phyloP scores from a whole-genome alignment of 2,113 vertebrate species.

The Vombatus ursinus region DNA sequence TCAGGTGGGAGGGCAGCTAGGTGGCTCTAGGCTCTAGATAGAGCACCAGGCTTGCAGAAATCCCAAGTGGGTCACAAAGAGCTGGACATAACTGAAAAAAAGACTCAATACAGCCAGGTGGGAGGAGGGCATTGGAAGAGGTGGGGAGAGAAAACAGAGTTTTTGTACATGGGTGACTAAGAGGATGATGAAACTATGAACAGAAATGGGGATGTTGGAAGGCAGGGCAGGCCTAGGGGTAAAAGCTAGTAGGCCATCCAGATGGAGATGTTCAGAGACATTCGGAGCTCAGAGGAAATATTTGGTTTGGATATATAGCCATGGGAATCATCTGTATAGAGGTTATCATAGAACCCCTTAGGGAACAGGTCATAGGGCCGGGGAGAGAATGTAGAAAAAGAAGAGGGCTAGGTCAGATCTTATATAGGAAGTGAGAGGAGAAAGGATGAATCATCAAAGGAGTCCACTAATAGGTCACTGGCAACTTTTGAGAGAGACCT shows the following conservation, averaged over 20 bases:
- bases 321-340: too few species aligned
- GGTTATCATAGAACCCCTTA: neutral
- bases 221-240: too few species aligned
- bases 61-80: too few species aligned
- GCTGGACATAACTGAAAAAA: too few species aligned
- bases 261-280: too few species aligned
- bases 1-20: neutral
- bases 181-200: neutral
- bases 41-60: too few species aligned
- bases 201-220: neutral
- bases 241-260: too few species aligned
- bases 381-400: neutral
- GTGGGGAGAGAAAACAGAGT: too few species aligned
- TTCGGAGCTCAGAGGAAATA: too few species aligned
- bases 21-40: too few species aligned
- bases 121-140: neutral
- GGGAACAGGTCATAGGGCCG: neutral
- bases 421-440: neutral
- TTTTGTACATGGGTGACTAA: neutral
- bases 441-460: neutral
- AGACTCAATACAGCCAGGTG: too few species aligned
- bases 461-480: neutral
- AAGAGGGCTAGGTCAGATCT: neutral
- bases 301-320: too few species aligned
- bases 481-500: neutral